phyloP scores from a whole-genome alignment of 2,888 invertebrate genomes.

The Parthenolecanium corni region DNA sequence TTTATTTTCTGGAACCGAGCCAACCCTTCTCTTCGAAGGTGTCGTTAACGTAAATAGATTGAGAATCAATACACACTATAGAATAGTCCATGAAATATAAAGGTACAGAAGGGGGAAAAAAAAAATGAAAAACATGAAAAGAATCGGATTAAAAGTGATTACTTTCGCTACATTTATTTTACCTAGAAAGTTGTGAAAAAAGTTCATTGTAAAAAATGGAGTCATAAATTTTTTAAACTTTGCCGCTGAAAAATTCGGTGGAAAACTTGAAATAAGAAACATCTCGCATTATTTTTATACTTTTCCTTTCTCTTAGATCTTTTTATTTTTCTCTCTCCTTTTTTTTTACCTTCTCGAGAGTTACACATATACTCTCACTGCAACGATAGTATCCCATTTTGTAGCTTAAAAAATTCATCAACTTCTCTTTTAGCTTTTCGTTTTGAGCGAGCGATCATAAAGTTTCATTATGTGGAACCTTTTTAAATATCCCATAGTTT shows the following conservation, averaged over 20 bases:
- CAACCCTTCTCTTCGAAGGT: too few species aligned
- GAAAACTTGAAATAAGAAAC: conserved; percentile 24
- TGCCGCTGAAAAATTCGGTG: conserved; percentile 8
- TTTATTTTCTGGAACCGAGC: too few species aligned
- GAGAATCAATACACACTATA: too few species aligned
- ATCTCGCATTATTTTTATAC: conserved; percentile 1
- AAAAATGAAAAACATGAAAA: not conserved
- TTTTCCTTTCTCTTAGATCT: too few species aligned
- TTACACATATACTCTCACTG: not conserved
- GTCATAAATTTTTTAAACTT: conserved; percentile 23
- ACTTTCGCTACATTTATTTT: conserved; percentile 15
- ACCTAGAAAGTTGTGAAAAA: conserved; percentile 13
- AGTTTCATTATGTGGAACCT: conserved; percentile 24
- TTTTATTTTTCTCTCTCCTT: too few species aligned
- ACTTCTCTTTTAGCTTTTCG: not conserved
- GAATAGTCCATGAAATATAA: too few species aligned
- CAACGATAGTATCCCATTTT: conserved; percentile 4
- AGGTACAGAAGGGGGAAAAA: not conserved
- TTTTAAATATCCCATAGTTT: conserved; percentile 6
- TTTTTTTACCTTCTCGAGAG: too few species aligned
- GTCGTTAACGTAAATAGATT: too few species aligned
- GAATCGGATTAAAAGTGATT: conserved; percentile 20
- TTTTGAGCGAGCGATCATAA: conserved; percentile 9
- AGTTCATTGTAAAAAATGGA: conserved; percentile 21
- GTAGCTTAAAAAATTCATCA: conserved; percentile 26